phyloP scores from a whole-genome alignment of 2,888 invertebrate species.

The Netelia melanura region DNA sequence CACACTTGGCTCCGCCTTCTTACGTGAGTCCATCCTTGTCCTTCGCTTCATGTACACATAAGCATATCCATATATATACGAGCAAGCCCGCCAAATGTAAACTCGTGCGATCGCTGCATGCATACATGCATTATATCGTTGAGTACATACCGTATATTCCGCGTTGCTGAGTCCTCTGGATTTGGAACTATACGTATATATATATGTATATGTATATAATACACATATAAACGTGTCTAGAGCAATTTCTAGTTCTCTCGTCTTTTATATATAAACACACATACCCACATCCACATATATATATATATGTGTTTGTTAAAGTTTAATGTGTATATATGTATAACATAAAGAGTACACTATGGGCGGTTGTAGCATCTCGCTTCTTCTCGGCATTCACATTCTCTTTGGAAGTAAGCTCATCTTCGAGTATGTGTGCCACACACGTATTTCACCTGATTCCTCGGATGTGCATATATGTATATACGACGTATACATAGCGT shows the following conservation, averaged over 20 bases:
- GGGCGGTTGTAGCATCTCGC: slow-evolving; percentile 6
- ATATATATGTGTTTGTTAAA: neutral
- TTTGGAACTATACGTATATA: slow-evolving; percentile 31
- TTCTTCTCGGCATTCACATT: slow-evolving; percentile 42
- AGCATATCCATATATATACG: slow-evolving; percentile 2
- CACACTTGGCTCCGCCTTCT: slow-evolving; percentile 30
- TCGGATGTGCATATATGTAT: slow-evolving; percentile 29
- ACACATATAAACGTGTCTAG: slow-evolving; percentile 32
- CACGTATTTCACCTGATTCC: slow-evolving; percentile 38
- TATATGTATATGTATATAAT: slow-evolving; percentile 6
- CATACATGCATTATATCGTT: slow-evolving; percentile 69
- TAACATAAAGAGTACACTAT: neutral
- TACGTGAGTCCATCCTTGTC: slow-evolving; percentile 49
- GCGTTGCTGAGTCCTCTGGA: slow-evolving; percentile 54
- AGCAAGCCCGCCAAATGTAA: slow-evolving; percentile 54
- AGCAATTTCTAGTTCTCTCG: slow-evolving; percentile 29
- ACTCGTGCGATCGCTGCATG: slow-evolving; percentile 67
- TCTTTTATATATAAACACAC: neutral
- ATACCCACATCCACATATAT: neutral
- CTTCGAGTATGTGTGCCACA: slow-evolving; percentile 27
- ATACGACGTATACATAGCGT: neutral
- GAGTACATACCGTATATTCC: slow-evolving; percentile 66
- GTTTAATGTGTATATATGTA: neutral
- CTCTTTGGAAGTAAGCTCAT: slow-evolving; percentile 47
- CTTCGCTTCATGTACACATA: neutral